Conservation (phyloP, 2,888 invertebrate species). For the Heteropelma amictum region DNA sequence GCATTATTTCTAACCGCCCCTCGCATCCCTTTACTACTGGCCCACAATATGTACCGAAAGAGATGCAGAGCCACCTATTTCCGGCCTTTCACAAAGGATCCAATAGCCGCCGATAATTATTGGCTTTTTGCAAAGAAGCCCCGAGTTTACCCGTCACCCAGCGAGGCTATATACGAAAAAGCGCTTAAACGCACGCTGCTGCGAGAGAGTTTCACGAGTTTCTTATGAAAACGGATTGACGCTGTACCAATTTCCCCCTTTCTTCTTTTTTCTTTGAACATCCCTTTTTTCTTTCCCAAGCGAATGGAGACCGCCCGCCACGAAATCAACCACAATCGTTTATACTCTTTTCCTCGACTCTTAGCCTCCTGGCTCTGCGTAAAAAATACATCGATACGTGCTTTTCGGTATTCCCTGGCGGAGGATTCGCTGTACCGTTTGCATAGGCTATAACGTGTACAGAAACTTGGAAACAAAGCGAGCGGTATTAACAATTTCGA, state of each 20-base stretch:
- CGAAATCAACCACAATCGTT: conserved; percentile 40
- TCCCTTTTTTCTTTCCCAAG: conserved; percentile 23
- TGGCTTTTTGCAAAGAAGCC: conserved; percentile 60
- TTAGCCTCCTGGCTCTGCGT: conserved; percentile 11
- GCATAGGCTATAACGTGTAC: no score
- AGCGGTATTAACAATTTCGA: no score
- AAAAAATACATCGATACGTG: neutral
- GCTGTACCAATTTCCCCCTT: conserved; percentile 39
- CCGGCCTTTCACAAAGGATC: conserved; percentile 49
- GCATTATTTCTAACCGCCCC: conserved; percentile 39
- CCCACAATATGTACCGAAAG: conserved; percentile 16
- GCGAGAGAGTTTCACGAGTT: conserved; percentile 21
- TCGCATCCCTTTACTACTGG: conserved; percentile 46
- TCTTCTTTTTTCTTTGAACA: conserved; percentile 12
- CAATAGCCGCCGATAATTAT: conserved; percentile 66
- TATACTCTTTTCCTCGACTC: conserved; percentile 21
- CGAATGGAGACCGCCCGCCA: conserved; percentile 42
- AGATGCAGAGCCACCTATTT: conserved; percentile 53
- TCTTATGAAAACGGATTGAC: conserved; percentile 43
- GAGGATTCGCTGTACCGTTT: no score
- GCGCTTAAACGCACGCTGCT: conserved; percentile 1
- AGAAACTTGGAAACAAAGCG: no score
- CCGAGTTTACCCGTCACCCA: conserved; percentile 31
- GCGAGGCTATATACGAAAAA: neutral
- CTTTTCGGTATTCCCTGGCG: neutral